Evolutionary conservation across 2,888 invertebrate species (phyloP), one percentile per base, ranked within the genome.

Genomic region (Chelonus formosanus): DNA sequence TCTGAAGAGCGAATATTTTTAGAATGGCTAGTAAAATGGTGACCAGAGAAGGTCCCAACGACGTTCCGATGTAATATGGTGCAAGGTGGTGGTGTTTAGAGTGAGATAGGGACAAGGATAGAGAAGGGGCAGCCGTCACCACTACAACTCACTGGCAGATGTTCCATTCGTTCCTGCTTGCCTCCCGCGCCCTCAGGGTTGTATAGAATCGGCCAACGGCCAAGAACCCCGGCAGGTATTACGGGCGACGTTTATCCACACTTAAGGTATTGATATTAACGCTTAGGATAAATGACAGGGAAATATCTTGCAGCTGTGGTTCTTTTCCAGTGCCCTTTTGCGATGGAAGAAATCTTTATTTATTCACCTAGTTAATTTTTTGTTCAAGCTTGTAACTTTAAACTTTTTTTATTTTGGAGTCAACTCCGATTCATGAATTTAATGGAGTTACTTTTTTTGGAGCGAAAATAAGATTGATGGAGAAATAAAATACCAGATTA

Each of bases 161-260:
- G 83, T 83, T 83, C 76, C 80, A 76, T 80, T 78, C 79, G 78
- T 77, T 73, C 76, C 74, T 72, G 76, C 76, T 75, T 80, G 76
- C 76, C 71, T 76, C 71, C 64, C 68, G 67, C 71, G 48, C 73
- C 61, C 69, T 61, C 65, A 55, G 78, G 76, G 76, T 73, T 77
- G 75, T 74, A 77, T 78, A 75, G 78, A 78, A 44, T 55, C 57
- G 59, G 62, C 67, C 61, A 65, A 53, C 55, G 45, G 54, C n/a
- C 36, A 40, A 45, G 52, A 50, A 58, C 58, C 71, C 68, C 67
- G 62, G 70, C 44, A 65, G 69, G 59, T 52, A 52, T 52, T 34
- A 52, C 32, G 36, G 34, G 7, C 35, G 61, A 61, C 53, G 61
- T 61, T 52, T 52, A 60, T 60, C 57, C 48, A 50, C 34, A 48